Base-by-base conservation (phyloP, 2,113 vertebrate genomes). In the Cathartes aura region DNA sequence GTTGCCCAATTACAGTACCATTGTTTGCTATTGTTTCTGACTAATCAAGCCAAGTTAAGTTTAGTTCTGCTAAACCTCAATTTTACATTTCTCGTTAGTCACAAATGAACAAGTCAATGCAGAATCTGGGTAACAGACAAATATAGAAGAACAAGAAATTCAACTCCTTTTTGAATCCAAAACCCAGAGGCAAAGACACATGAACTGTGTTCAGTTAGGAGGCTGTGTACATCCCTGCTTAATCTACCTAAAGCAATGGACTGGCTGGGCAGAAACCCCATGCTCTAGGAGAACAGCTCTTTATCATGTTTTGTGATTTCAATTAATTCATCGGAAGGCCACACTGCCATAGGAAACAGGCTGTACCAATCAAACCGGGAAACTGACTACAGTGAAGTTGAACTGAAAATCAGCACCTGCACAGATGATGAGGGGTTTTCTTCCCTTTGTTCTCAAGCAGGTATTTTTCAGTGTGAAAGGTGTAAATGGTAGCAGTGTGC, bases 381-480 rank as follows among this genome's bases (percentile, higher is more conserved):
- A 98, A 95, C 38, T 80, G 43, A 94, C 87, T 87, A 95, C 12
- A 6, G 94, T 84, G 70, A 95, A 96, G 93, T 6, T 83, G 78
- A 97, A 87, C 74, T 91, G 89, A 90, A 96, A 98, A 94, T 78
- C 84, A 40, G 71, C 68, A 50, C 90, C 79, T 76, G 89, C 93
- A 92, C 2, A 34, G 79, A 96, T n/a, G 86, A 95, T 42, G 43
- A 90, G 21, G 19, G 3, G 9, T 42, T 36, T 92, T 86, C 88
- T 52, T 85, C 58, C 78, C 22, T 88, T 89, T 84, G 36, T 92
- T 79, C 38, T 52, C 58, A 88, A 89, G 40, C 38, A 95, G n/a
- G 75, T 64, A 29, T 82, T 64, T 82, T 70, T 67, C 26, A 9
- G 11, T 17, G 26, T 58, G 70, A 95, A 73, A 89, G 34, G 23